Evolutionary conservation across 35 echinoderm and acorn worm species (phyloP).

Genomic region (Hemicentrotus pulcherrimus): DNA sequence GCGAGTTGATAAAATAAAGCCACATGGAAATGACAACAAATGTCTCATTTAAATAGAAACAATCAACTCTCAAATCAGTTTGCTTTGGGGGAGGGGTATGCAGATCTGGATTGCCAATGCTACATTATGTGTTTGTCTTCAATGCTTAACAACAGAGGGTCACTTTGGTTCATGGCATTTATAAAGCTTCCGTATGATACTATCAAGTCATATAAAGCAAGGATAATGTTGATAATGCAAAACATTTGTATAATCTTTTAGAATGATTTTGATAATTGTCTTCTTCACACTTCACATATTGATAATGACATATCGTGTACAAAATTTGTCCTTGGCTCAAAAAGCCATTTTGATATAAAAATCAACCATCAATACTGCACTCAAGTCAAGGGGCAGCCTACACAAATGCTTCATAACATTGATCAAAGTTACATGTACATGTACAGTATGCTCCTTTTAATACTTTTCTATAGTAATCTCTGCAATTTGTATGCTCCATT

Average conservation of each 20-base stretch:
- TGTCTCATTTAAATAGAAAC: slow-evolving; percentile 7
- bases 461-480: background rate
- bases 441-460: too few relatives aligned
- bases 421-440: too few relatives aligned
- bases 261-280: background rate
- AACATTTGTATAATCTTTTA: background rate
- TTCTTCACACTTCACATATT: background rate
- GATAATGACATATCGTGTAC: background rate
- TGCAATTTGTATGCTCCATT: background rate
- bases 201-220: background rate
- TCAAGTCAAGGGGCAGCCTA: too few relatives aligned
- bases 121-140: background rate
- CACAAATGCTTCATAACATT: too few relatives aligned
- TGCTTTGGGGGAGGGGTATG: background rate
- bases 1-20: background rate
- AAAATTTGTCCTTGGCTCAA: background rate
- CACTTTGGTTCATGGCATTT: background rate
- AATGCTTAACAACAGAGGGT: background rate
- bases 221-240: background rate
- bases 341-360: background rate
- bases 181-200: background rate
- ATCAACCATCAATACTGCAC: too few relatives aligned
- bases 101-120: background rate
- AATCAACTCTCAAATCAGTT: background rate
- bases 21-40: slow-evolving; percentile 18